phyloP scores from a whole-genome alignment of 2,797 vertebrate genomes.

The Petrocephalus schoutedeni region DNA sequence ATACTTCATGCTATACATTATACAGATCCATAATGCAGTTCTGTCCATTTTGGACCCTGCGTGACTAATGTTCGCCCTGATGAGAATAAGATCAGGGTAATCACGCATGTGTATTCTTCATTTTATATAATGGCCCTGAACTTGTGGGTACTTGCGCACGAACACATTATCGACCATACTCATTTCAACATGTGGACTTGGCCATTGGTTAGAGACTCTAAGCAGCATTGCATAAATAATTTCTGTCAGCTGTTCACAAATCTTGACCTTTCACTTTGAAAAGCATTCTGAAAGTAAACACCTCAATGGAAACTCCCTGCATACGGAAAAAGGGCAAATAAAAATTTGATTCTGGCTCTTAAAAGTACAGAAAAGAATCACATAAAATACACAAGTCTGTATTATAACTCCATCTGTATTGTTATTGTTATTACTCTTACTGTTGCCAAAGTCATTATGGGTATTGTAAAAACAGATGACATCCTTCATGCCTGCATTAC shows the following conservation, averaged over 20 bases:
- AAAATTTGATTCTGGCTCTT: conserved; percentile 3
- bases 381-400: conserved; percentile 12
- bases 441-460: conserved; percentile 18
- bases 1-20: neutral
- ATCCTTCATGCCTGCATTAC: conserved; percentile 16
- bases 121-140: neutral
- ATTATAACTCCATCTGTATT: neutral
- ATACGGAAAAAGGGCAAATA: neutral
- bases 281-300: conserved; percentile 12
- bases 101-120: neutral
- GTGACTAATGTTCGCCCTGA: neutral
- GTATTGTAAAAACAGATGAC: conserved; percentile 21
- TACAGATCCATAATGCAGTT: neutral
- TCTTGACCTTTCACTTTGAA: conserved; percentile 6
- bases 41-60: neutral
- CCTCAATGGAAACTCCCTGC: conserved; percentile 13
- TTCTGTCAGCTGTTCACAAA: conserved; percentile 8
- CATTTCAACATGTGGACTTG: neutral
- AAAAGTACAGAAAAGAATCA: conserved; percentile 11
- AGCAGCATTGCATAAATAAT: neutral
- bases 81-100: neutral
- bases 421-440: conserved; percentile 2
- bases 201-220: neutral
- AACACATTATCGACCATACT: neutral
- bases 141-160: neutral